Evolutionary conservation across 2,888 invertebrate species (phyloP).

Genomic region (Leuctra nigra): DNA sequence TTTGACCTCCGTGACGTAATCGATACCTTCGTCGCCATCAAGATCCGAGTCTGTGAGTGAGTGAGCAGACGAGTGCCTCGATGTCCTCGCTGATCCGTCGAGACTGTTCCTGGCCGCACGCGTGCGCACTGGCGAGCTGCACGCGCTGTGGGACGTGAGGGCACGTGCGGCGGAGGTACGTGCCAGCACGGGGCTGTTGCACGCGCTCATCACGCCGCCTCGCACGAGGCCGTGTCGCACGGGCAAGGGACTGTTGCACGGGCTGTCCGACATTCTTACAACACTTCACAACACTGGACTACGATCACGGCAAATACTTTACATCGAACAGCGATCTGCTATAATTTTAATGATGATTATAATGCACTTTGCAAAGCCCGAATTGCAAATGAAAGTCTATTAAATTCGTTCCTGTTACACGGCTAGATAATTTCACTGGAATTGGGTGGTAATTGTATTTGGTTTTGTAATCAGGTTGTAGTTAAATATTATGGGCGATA

Average conservation of each 20-base stretch:
- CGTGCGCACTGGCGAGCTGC: constrained; percentile 32
- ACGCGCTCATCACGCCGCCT: constrained; percentile 30
- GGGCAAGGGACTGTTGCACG: constrained; percentile 32
- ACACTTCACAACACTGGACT: too few species aligned
- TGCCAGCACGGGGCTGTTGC: constrained; percentile 29
- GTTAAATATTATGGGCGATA: too few species aligned
- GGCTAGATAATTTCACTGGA: too few species aligned
- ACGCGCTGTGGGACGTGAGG: too few species aligned
- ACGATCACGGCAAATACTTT: too few species aligned
- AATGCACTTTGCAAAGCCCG: too few species aligned
- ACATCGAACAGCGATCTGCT: too few species aligned
- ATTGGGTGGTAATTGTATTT: too few species aligned
- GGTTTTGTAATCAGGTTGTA: too few species aligned
- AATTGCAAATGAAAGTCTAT: too few species aligned
- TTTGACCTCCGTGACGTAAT: constrained; percentile 44
- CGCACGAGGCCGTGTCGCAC: constrained; percentile 30
- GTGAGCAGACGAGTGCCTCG: constrained; percentile 25
- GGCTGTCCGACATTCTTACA: constrained; percentile 32
- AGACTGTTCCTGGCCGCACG: constrained; percentile 31
- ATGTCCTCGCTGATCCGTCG: constrained; percentile 27
- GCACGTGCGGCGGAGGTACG: constrained; percentile 20
- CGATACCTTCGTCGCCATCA: constrained; percentile 31
- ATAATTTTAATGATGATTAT: too few species aligned
- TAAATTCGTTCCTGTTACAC: too few species aligned
- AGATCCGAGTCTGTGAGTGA: constrained; percentile 30